Base-by-base conservation (phyloP, 2,888 invertebrate genomes). In the Dascillus cervinus region DNA sequence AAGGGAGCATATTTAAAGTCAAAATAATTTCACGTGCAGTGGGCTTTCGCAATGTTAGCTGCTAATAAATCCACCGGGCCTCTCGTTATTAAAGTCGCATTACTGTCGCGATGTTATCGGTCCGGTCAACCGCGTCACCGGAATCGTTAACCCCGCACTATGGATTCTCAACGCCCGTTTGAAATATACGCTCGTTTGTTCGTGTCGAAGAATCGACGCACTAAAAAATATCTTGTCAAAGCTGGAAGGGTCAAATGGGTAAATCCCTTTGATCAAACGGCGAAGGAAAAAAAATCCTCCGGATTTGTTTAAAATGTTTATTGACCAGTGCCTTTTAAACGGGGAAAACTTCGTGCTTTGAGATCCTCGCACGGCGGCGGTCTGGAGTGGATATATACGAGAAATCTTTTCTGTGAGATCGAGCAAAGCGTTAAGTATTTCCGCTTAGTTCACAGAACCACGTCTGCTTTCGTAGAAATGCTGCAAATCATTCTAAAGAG, bases 161-260 rank as follows among this genome's bases (percentile, higher is more conserved):
- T 29, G 32, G 32, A 38, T 26, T 32, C 34, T 34, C 29, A 27
- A 34, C 41, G 36, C 29, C 34, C 28, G 12, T 41, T 44, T 52
- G 53, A 55, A 52, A 52, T 47, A 54, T 51, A 49, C 39, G 44
- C 42, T 52, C 52, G 49, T 55, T 53, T 53, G 52, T 55, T 46
- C 48, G 48, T 47, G 50, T 50, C 50, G 37, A 39, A 34, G 44
- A 40, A 42, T 41, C 37, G 42, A 45, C 43, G 44, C 43, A 44
- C 44, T 53, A 50, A 53, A 55, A 55, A 55, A 53, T 53, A 48
- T 46, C 43, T 39, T 48, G 52, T 50, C 54, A 50, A 17, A 22
- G 28, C 26, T 27, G 19, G 20, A 21, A 28, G 11, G 28, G n/a
- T n/a, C n/a, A n/a, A n/a, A n/a, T n/a, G n/a, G n/a, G n/a, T n/a